A percentile compares a stretch with the other conserved stretches of the same genome.
phyloP scores from a whole-genome alignment of 2,888 invertebrate genomes.

The Ophion ventricosus region DNA sequence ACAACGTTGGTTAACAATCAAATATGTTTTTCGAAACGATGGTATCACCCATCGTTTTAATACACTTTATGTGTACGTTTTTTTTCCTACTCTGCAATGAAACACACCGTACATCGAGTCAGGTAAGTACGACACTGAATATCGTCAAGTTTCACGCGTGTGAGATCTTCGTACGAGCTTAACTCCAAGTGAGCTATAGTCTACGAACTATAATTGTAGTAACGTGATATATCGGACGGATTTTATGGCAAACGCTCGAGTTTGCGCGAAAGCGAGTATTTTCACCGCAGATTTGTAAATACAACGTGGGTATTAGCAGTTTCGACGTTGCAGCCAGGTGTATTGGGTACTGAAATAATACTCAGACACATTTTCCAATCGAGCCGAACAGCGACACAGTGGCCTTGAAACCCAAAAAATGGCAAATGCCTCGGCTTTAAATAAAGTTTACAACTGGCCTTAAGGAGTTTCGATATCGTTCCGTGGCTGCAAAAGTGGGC shows the following conservation, averaged over 20 bases:
- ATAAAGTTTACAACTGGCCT: background rate
- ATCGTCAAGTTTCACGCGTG: conserved; percentile 3
- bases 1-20: too few relatives aligned
- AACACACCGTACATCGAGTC: background rate
- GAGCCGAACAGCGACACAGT: background rate
- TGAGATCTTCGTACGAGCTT: background rate
- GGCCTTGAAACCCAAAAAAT: background rate
- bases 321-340: background rate
- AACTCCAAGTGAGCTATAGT: background rate
- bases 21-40: background rate
- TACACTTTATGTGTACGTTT: background rate
- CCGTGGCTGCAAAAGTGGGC: too few relatives aligned
- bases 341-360: background rate
- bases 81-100: background rate
- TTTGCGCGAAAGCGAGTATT: conserved; percentile 40
- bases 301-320: background rate
- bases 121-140: conserved; percentile 26
- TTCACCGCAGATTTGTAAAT: conserved; percentile 27
- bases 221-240: conserved; percentile 2
- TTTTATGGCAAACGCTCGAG: conserved; percentile 49
- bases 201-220: background rate
- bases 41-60: background rate
- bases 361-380: background rate
- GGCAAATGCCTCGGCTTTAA: background rate
- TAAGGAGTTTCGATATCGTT: background rate